Conservation (phyloP, 2,888 invertebrate genomes). For the Lasius fuliginosus region DNA sequence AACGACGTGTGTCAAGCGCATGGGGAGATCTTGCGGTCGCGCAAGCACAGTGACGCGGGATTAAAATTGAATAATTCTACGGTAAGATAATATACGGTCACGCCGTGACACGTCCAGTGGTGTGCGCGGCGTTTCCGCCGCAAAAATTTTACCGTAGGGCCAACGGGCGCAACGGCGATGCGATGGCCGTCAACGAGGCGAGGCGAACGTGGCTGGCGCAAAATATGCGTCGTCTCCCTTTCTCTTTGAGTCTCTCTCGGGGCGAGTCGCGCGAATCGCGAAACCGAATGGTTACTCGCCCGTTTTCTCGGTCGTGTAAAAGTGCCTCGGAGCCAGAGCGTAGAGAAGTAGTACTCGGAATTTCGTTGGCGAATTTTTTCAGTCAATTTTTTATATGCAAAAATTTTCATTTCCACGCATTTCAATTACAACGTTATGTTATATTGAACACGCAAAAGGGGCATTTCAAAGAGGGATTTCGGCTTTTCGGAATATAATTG, state of each 20-base stretch:
- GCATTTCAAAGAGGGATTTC: background rate
- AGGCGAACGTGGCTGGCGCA: conserved; percentile 25
- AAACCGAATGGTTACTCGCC: conserved; percentile 26
- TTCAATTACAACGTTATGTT: background rate
- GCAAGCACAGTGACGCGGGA: conserved; percentile 26
- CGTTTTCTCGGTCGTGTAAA: background rate
- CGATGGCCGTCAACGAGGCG: conserved; percentile 48
- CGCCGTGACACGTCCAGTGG: conserved; percentile 16
- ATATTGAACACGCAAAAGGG: background rate
- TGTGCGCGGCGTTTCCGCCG: conserved; percentile 33
- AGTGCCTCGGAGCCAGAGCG: background rate
- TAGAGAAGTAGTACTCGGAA: background rate
- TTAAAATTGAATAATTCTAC: conserved; percentile 57
- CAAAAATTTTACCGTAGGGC: conserved; percentile 56
- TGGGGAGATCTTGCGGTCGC: conserved; percentile 30
- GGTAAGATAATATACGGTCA: conserved; percentile 53
- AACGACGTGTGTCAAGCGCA: conserved; percentile 40
- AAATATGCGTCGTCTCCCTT: conserved; percentile 29
- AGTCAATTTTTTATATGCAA: background rate
- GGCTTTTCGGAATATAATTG: background rate
- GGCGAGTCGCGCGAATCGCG: conserved; percentile 18
- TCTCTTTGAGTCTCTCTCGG: conserved; percentile 3
- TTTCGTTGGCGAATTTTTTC: conserved; percentile 58
- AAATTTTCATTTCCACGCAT: background rate
- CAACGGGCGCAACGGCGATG: conserved; percentile 31